phyloP scores from a whole-genome alignment of 2,797 vertebrate species.

The Gobionotothen gibberifrons region DNA sequence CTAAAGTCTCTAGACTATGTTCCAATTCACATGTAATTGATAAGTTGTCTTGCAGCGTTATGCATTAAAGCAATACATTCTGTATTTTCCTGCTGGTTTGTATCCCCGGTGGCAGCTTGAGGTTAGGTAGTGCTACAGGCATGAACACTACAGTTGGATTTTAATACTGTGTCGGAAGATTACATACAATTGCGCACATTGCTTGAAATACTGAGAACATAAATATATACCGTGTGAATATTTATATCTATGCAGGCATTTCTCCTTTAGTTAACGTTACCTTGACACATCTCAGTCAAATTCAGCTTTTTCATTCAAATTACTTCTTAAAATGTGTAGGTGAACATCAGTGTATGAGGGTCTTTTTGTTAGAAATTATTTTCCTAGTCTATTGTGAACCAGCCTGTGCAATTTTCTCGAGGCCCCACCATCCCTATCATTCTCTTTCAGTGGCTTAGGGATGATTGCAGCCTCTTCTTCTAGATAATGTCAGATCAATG shows the following conservation, averaged over 20 bases:
- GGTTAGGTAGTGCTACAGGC: background rate
- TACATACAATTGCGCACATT: background rate
- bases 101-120: background rate
- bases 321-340: background rate
- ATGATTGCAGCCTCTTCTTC: constrained; percentile 51
- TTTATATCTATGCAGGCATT: no score
- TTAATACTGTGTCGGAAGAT: background rate
- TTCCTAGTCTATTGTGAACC: constrained; percentile 13
- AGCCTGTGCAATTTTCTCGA: constrained; percentile 6
- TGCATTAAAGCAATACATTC: background rate
- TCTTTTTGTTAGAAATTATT: background rate
- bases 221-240: no score
- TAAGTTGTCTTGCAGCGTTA: background rate
- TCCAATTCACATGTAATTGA: background rate
- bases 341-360: background rate
- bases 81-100: background rate
- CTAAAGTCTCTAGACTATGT: constrained; percentile 1
- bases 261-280: background rate
- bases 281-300: background rate
- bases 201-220: background rate
- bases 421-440: constrained; percentile 11
- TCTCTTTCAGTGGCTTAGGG: constrained; percentile 20
- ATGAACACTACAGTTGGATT: background rate
- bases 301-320: background rate
- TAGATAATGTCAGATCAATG: constrained; percentile 50